A percentile compares a stretch with the other conserved stretches of the same genome.
These are phyloP conservation scores for Hemitrygon akajei DNA, from an alignment of 2,797 vertebrate genomes.

Conservation along the genomic window DNA sequence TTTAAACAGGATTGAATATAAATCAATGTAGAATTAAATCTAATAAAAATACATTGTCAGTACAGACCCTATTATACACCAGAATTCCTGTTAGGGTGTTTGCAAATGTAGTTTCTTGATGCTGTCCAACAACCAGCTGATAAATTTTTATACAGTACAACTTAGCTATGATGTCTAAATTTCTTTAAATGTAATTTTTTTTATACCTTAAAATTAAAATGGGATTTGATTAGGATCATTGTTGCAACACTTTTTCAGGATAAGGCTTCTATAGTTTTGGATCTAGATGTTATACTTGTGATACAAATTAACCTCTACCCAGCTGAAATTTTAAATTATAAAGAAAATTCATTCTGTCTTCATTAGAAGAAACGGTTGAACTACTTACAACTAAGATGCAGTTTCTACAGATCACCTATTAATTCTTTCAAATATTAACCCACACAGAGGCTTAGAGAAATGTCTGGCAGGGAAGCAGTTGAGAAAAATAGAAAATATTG, in stretches of 20 bases:
- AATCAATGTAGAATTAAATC: conserved; percentile 22
- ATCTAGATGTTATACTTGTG: neutral
- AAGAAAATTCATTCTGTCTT: neutral
- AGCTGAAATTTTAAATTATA: neutral
- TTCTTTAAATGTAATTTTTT: neutral
- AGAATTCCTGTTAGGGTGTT: neutral
- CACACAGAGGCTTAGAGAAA: neutral
- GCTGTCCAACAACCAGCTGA: neutral
- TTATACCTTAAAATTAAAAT: neutral
- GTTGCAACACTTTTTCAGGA: neutral
- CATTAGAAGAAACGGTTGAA: neutral
- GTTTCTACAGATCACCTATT: neutral
- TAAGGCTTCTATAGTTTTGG: neutral
- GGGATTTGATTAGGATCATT: neutral
- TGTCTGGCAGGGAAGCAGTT: neutral
- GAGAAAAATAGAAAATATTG: neutral
- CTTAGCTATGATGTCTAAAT: neutral
- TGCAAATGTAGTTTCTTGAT: neutral
- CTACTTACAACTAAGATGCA: neutral
- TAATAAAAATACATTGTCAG: neutral
- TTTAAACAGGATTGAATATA: neutral
- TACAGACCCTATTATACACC: neutral
- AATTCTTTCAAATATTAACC: neutral
- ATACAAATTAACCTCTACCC: too few relatives aligned
- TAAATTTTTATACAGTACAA: too few relatives aligned